Conservation (phyloP, 2,113 vertebrate species). For the Alligator sinensis region DNA sequence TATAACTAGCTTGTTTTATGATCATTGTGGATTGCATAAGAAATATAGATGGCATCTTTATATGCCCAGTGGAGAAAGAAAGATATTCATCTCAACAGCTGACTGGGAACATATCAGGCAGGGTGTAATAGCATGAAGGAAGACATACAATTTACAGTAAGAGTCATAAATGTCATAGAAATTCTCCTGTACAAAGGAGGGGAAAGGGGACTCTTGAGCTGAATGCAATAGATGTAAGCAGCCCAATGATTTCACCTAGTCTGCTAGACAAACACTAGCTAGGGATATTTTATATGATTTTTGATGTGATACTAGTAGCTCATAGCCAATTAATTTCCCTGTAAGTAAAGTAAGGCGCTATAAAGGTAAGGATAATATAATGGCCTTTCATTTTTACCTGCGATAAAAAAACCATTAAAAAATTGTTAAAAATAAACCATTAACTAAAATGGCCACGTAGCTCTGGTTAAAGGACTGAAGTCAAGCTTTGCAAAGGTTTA, state of each 20-base stretch:
- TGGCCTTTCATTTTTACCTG: neutral
- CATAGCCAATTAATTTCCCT: neutral
- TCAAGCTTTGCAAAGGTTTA: neutral
- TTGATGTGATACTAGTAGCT: neutral
- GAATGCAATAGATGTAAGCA: neutral
- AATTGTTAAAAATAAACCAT: neutral
- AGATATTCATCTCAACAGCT: neutral
- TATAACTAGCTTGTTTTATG: neutral
- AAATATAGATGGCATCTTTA: neutral
- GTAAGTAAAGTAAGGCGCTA: neutral
- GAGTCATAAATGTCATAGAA: conserved; percentile 21
- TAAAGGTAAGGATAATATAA: neutral
- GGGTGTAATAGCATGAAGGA: neutral
- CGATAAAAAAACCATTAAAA: neutral
- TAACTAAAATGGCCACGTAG: neutral
- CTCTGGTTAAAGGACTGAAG: neutral
- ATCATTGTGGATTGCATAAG: neutral
- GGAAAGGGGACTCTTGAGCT: neutral
- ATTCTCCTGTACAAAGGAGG: neutral
- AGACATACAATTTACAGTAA: conserved; percentile 21
- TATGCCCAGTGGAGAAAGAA: neutral
- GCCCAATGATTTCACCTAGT: conserved; percentile 3
- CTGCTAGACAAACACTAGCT: neutral
- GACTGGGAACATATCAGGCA: neutral
- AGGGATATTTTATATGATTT: neutral